A percentile compares a stretch with the other conserved stretches of the same genome.
phyloP scores from a whole-genome alignment of 2,113 vertebrate species.

The Amphilophus citrinellus region DNA sequence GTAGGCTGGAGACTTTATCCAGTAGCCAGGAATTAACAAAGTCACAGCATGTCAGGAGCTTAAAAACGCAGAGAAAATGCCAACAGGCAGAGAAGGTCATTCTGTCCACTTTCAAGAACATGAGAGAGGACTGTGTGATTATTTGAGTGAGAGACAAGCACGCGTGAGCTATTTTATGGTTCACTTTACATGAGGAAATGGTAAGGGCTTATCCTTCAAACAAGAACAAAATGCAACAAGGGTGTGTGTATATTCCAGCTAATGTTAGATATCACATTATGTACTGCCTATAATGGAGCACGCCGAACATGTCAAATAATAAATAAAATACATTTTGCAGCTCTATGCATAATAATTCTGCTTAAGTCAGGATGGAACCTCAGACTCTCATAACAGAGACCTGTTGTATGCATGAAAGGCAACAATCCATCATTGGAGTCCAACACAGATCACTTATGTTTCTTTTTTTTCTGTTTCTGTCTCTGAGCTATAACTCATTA shows the following conservation, averaged over 20 bases:
- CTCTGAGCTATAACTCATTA: conserved; percentile 26
- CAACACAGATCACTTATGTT: conserved; percentile 1
- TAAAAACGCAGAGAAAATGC: neutral
- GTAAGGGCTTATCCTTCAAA: neutral
- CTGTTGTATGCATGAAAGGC: neutral
- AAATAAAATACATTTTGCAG: neutral
- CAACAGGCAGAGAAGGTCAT: conserved; percentile 6
- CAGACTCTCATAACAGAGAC: neutral
- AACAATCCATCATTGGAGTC: neutral
- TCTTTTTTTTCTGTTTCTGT: conserved; percentile 22
- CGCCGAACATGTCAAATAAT: neutral
- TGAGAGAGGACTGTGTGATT: neutral
- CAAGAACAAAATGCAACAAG: neutral
- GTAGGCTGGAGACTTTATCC: conserved; percentile 2
- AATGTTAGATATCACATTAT: neutral
- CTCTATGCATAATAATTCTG: neutral
- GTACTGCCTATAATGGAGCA: neutral
- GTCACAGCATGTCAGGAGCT: conserved; percentile 16
- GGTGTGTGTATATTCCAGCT: neutral
- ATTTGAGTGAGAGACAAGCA: neutral
- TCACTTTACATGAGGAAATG: neutral
- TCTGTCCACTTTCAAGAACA: neutral
- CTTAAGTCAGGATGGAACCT: neutral
- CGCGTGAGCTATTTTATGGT: neutral
- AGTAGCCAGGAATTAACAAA: neutral